phyloP scores from a whole-genome alignment of 2,888 invertebrate species.

The Crioceris asparagi region DNA sequence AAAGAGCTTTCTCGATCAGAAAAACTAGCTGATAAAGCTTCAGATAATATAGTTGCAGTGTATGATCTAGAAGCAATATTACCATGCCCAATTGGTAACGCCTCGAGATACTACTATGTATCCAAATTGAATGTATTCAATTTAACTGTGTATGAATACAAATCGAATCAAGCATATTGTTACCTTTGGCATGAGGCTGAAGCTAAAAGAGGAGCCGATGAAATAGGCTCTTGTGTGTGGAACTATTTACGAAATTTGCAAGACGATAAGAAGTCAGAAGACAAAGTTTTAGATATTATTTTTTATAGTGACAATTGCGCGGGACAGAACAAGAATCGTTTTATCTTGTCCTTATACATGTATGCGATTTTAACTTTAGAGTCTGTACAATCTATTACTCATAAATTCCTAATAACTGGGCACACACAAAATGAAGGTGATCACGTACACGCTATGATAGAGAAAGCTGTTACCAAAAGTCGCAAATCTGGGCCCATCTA shows the following conservation, averaged over 20 bases:
- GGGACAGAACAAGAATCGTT: constrained; percentile 14
- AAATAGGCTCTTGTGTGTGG: constrained; percentile 19
- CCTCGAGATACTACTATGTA: constrained; percentile 21
- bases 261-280: constrained; percentile 3
- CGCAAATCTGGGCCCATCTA: constrained; percentile 10
- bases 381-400: constrained; percentile 6
- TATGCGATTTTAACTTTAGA: constrained; percentile 6
- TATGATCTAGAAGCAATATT: constrained; percentile 21
- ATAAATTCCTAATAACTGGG: constrained; percentile 11
- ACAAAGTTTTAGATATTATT: constrained; percentile 8
- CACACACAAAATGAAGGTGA: constrained; percentile 11
- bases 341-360: constrained; percentile 9
- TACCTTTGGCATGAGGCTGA: constrained; percentile 24
- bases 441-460: constrained; percentile 10
- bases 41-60: constrained; percentile 3
- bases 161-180: constrained; percentile 20
- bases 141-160: constrained; percentile 22
- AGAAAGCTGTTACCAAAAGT: constrained; percentile 6
- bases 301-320: constrained; percentile 14
- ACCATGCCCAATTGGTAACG: constrained; percentile 17
- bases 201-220: constrained; percentile 24
- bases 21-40: constrained; percentile 8
- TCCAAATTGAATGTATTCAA: constrained; percentile 25
- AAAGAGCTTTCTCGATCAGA: constrained; percentile 9
- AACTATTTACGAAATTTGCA: constrained; percentile 6